Conservation (phyloP, 37 sponge, comb jelly and placozoan species). For the Haliclona indistincta region DNA sequence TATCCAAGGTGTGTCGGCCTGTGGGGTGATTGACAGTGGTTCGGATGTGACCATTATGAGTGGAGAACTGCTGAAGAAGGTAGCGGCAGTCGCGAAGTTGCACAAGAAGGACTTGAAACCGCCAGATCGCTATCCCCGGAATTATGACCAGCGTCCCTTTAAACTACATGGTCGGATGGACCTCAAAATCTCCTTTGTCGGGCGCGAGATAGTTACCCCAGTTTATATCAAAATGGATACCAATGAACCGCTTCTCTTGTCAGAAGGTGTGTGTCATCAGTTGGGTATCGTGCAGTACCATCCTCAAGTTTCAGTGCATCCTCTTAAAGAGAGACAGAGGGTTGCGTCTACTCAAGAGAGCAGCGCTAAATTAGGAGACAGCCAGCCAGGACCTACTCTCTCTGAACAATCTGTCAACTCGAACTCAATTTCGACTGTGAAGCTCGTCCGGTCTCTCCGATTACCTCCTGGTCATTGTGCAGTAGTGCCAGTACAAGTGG, state of each 20-base stretch:
- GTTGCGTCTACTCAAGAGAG: too few species aligned
- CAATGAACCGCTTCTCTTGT: too few species aligned
- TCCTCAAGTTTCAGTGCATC: conserved; percentile 19
- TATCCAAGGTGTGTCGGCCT: not conserved
- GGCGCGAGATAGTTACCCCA: conserved; percentile 13
- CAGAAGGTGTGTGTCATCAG: conserved; percentile 38
- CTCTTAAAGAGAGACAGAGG: too few species aligned
- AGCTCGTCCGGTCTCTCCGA: conserved; percentile 6
- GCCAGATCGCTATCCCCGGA: conserved; percentile 20
- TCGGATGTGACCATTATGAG: not conserved
- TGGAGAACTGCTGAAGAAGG: conserved; percentile 1
- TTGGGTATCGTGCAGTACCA: conserved; percentile 23
- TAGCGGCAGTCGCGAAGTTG: not conserved
- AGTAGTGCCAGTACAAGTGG: conserved; percentile 12
- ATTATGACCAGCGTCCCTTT: conserved; percentile 42
- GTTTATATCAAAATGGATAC: conserved; percentile 39
- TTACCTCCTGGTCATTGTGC: conserved; percentile 12
- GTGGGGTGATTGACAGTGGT: not conserved
- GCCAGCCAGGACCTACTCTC: not conserved
- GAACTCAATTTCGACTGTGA: conserved; percentile 1
- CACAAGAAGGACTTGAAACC: conserved; percentile 8
- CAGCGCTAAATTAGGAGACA: too few species aligned
- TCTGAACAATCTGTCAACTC: not conserved
- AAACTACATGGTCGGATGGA: conserved; percentile 38
- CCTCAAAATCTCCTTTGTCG: conserved; percentile 35